phyloP scores from a whole-genome alignment of 2,113 vertebrate genomes.

The Murina feae region DNA sequence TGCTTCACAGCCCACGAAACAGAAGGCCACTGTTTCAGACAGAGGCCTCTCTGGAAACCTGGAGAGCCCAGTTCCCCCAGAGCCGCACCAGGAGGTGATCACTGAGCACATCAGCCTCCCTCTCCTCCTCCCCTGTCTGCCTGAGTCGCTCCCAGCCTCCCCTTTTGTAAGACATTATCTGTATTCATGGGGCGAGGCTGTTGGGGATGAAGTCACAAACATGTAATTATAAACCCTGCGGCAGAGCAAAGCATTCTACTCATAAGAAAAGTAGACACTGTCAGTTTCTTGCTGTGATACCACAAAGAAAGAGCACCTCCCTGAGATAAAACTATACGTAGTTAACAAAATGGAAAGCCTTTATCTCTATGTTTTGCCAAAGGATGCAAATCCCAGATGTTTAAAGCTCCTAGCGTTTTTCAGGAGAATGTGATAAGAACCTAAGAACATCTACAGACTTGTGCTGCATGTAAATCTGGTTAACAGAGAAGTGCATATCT shows the following conservation, averaged over 20 bases:
- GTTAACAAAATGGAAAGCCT: conserved; percentile 19
- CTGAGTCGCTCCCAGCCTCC: conserved; percentile 27
- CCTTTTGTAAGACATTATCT: conserved; percentile 66
- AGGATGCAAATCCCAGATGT: neutral
- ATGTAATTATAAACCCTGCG: conserved; percentile 61
- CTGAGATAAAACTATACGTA: conserved; percentile 28
- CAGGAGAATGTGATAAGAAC: conserved; percentile 17
- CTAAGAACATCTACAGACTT: conserved; percentile 19
- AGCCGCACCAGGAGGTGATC: conserved; percentile 39
- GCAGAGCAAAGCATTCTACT: conserved; percentile 54
- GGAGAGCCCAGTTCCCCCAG: neutral
- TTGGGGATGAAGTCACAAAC: conserved; percentile 65
- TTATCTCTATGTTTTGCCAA: conserved; percentile 30
- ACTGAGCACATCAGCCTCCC: conserved; percentile 55
- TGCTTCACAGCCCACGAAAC: conserved; percentile 62
- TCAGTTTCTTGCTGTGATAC: conserved; percentile 52
- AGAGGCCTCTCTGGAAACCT: neutral
- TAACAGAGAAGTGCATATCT: neutral
- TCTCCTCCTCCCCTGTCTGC: conserved; percentile 48
- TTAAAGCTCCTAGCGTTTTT: conserved; percentile 22
- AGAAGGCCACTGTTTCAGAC: conserved; percentile 65
- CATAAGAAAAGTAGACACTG: conserved; percentile 48
- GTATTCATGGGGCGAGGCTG: conserved; percentile 57
- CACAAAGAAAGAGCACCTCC: conserved; percentile 44
- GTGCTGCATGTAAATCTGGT: conserved; percentile 7